A percentile compares a stretch with the other conserved stretches of the same genome.
Evolutionary conservation across 2,888 invertebrate genomes (phyloP).

Genomic region (Steinernema scapterisci): DNA sequence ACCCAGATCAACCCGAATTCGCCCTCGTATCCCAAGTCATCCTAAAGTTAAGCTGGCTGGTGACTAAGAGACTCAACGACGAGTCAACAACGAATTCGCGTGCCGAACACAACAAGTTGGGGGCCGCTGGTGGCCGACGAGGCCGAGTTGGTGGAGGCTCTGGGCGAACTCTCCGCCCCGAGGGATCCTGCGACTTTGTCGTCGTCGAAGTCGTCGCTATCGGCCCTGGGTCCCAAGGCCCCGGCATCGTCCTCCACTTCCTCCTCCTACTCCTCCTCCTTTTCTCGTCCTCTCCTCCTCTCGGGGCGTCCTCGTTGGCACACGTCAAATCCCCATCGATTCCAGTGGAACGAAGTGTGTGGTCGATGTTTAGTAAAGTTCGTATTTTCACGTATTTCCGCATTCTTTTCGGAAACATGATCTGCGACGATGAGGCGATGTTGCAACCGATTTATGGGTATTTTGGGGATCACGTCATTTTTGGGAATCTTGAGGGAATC

Average conservation of each 20-base stretch:
- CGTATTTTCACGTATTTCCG: background rate
- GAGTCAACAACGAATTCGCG: background rate
- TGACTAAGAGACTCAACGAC: conserved; percentile 15
- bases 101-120: conserved; percentile 27
- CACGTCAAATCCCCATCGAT: conserved; percentile 16
- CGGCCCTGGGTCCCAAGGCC: background rate
- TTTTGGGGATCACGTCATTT: no score
- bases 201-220: background rate
- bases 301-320: background rate
- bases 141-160: no score
- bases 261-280: background rate
- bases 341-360: background rate
- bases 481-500: no score
- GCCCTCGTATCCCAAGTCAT: no score
- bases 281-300: background rate
- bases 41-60: no score
- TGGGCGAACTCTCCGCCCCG: conserved; percentile 10
- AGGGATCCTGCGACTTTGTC: background rate
- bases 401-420: conserved; percentile 8
- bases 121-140: no score
- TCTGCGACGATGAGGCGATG: background rate
- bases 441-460: background rate
- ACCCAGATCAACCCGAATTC: no score
- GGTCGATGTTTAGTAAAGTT: conserved; percentile 6
- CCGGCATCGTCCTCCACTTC: background rate